A percentile compares a stretch with the other conserved stretches of the same genome.
Conservation (phyloP, 2,113 vertebrate species). For the Anarhynchus alexandrinus region DNA sequence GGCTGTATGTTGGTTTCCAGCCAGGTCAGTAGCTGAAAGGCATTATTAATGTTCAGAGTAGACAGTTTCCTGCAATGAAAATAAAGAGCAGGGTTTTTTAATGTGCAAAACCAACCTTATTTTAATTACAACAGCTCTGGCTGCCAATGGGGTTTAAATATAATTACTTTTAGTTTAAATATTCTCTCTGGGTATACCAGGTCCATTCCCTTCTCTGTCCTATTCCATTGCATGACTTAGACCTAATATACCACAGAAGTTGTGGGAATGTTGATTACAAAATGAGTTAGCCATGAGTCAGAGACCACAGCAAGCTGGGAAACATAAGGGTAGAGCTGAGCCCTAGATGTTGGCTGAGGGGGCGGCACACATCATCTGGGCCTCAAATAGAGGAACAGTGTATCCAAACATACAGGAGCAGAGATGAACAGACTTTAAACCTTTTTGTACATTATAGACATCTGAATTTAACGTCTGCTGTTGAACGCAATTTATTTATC, state of each 20-base stretch:
- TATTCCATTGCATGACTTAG: neutral
- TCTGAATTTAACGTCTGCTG: neutral
- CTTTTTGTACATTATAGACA: neutral
- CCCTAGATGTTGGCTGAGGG: neutral
- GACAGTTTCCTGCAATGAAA: neutral
- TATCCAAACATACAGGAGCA: neutral
- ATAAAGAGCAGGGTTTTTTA: neutral
- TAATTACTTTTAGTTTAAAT: slow-evolving; percentile 10
- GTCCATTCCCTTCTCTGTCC: neutral
- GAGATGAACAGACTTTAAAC: neutral
- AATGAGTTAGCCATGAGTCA: neutral
- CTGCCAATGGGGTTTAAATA: neutral
- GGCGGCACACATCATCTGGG: too few species aligned
- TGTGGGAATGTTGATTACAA: neutral
- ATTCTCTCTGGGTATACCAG: neutral
- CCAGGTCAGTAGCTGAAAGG: neutral
- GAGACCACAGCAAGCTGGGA: neutral
- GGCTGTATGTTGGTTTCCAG: neutral
- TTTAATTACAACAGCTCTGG: slow-evolving; percentile 1
- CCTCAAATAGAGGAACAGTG: neutral
- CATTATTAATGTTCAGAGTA: neutral
- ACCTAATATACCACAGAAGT: neutral
- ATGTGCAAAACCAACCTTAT: slow-evolving; percentile 1
- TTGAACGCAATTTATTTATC: neutral
- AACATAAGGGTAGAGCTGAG: neutral